phyloP scores from a whole-genome alignment of 1,140 invertebrate genomes.

The Frieseomelitta varia region DNA sequence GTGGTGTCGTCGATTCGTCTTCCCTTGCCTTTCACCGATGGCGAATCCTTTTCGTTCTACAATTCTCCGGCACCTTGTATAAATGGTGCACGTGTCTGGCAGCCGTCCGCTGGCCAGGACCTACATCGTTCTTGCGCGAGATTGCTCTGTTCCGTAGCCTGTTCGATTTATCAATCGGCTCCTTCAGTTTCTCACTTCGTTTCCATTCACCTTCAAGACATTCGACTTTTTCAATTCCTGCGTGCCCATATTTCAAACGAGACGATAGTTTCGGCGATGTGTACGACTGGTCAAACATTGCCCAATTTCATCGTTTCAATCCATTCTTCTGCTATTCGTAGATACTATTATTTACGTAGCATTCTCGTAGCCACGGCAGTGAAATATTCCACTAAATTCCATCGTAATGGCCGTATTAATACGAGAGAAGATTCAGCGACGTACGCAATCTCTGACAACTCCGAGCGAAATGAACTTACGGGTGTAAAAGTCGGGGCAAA shows the following conservation, averaged over 20 bases:
- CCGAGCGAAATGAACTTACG: conserved; percentile 44
- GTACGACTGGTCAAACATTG: too few relatives aligned
- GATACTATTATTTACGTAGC: neutral
- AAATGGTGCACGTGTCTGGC: conserved; percentile 73
- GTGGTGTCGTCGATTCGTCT: conserved; percentile 80
- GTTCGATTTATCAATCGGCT: conserved; percentile 76
- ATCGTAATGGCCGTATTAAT: neutral
- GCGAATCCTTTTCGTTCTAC: conserved; percentile 71
- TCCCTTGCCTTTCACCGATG: conserved; percentile 67
- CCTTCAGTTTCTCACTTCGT: conserved; percentile 37
- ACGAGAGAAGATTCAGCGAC: neutral
- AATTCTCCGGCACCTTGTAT: conserved; percentile 74
- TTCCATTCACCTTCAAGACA: conserved; percentile 11
- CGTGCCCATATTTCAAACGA: neutral
- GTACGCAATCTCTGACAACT: neutral
- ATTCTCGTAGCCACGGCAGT: neutral
- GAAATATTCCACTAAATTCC: neutral
- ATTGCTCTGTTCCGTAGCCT: conserved; percentile 64
- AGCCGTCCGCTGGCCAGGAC: conserved; percentile 68
- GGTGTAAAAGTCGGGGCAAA: conserved; percentile 40
- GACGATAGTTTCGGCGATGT: neutral
- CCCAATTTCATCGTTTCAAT: neutral
- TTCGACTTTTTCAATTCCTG: conserved; percentile 36
- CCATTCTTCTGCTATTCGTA: neutral
- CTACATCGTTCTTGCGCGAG: conserved; percentile 48